Percentiles rank a stretch among this genome's conserved stretches.
Conservation (phyloP, 2,888 invertebrate species). For the Leptopilina drosophilae region DNA sequence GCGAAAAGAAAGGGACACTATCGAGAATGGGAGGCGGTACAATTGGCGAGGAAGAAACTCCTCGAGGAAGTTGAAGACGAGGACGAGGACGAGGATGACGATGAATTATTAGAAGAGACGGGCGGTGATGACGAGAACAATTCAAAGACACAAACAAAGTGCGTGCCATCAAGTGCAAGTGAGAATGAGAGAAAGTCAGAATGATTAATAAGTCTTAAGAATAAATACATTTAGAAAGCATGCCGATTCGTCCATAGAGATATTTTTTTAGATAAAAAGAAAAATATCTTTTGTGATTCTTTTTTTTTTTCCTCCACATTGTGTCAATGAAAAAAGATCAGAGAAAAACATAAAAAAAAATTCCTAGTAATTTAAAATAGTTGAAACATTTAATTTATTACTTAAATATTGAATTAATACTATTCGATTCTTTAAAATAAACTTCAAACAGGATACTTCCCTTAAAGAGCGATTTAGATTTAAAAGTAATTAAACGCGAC, state of each 20-base stretch:
- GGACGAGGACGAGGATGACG: conserved; percentile 78
- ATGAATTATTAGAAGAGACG: conserved; percentile 64
- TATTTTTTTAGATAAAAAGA: conserved; percentile 50
- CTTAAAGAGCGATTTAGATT: conserved; percentile 8
- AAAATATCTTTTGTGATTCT: conserved; percentile 52
- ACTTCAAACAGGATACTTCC: conserved; percentile 4
- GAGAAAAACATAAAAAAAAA: background rate
- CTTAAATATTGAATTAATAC: too few relatives aligned
- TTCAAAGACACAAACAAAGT: conserved; percentile 67
- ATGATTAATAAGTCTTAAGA: conserved; percentile 56
- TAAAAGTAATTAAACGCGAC: background rate
- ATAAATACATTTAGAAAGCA: conserved; percentile 54
- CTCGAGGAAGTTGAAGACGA: conserved; percentile 94
- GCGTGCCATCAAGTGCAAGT: conserved; percentile 74
- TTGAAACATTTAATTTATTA: background rate
- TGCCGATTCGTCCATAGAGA: conserved; percentile 57
- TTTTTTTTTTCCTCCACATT: conserved; percentile 44
- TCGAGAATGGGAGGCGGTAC: conserved; percentile 97
- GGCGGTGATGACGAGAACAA: conserved; percentile 59
- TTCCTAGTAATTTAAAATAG: background rate
- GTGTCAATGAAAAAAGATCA: background rate
- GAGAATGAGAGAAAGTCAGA: conserved; percentile 66
- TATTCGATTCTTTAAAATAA: too few relatives aligned
- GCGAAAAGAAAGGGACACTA: conserved; percentile 97
- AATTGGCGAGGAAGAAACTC: conserved; percentile 92